Evolutionary conservation across 2,888 invertebrate genomes (phyloP), one percentile per base, ranked within the genome.

Genomic region (Drosophila formosana): DNA sequence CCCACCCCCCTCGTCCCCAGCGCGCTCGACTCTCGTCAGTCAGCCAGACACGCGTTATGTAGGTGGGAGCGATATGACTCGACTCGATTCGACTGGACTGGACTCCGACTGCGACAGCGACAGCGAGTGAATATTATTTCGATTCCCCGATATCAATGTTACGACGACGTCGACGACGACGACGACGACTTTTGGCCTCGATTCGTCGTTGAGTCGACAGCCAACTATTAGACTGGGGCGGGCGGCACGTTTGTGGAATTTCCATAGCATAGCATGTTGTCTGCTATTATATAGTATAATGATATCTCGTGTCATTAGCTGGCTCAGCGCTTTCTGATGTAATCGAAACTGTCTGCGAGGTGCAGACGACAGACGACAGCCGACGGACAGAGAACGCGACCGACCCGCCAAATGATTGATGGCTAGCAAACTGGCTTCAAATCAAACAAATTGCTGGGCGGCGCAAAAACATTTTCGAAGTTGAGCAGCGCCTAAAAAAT

Each of bases 241-340:
- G 13, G 13, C 69, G 70, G 72, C 71, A 67, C 74, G 72, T 73
- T 63, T 63, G 28, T 47, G 67, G 67, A 67, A 62, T 77, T 75
- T 77, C 58, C 76, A 63, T 60, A 18, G 68, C 68, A 37, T 37
- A 37, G 37, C 37, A 52, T 55, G 56, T 43, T 52, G 68, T 77
- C 78, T 75, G 78, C 37, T 37, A 11, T 37, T 37, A 37, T 37
- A 37, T 37, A 37, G 34, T 37, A 37, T 5, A 37, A 75, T 74
- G 75, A 73, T 75, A 78, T 65, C 78, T 69, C 74, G 43, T 78
- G 69, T 75, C 75, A 78, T 78, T 78, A 73, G 75, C 78, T 46
- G 58, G 64, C 71, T 75, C 70, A 45, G 57, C 58, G 53, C n/a
- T 62, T 62, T 65, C 53, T 78, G 75, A 74, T 75, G 69, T 69